Conservation (phyloP, 2,888 invertebrate genomes). For the Stegophylla sp. region DNA sequence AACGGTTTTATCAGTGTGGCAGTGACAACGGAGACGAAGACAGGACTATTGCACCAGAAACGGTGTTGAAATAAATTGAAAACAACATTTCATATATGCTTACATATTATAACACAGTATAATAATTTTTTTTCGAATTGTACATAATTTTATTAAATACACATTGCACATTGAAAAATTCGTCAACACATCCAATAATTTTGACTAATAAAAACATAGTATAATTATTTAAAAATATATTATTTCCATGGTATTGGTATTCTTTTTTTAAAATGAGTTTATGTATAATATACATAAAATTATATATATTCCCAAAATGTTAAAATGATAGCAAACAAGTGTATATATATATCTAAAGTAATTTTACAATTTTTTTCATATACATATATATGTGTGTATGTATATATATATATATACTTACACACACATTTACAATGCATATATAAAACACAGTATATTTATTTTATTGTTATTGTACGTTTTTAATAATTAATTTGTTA, state of each 20-base stretch:
- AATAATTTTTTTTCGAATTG: slow-evolving; percentile 51
- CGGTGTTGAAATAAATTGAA: neutral
- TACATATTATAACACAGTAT: slow-evolving; percentile 54
- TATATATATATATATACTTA: too few relatives aligned
- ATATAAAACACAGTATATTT: slow-evolving; percentile 34
- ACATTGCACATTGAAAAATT: slow-evolving; percentile 58
- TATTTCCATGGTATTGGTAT: slow-evolving; percentile 41
- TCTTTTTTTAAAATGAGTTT: neutral
- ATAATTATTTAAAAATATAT: slow-evolving; percentile 55
- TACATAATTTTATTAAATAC: slow-evolving; percentile 52
- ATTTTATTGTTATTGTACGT: slow-evolving; percentile 14
- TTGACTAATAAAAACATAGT: slow-evolving; percentile 57
- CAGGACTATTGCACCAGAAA: neutral
- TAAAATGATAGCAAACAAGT: slow-evolving; percentile 25
- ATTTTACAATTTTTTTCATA: slow-evolving; percentile 21
- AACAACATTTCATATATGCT: slow-evolving; percentile 25
- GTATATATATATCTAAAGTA: slow-evolving; percentile 19
- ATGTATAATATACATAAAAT: slow-evolving; percentile 1
- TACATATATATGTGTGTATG: slow-evolving; percentile 6
- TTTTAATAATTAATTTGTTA: slow-evolving; percentile 29
- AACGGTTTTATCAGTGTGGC: slow-evolving; percentile 11
- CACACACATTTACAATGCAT: slow-evolving; percentile 14
- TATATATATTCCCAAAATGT: slow-evolving; percentile 15
- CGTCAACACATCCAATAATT: slow-evolving; percentile 56
- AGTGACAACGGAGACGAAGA: neutral